Percentiles rank a stretch among this genome's conserved stretches.
Evolutionary conservation across 2,797 vertebrate species (phyloP).

Genomic region (Pseudomugil tenellus): DNA sequence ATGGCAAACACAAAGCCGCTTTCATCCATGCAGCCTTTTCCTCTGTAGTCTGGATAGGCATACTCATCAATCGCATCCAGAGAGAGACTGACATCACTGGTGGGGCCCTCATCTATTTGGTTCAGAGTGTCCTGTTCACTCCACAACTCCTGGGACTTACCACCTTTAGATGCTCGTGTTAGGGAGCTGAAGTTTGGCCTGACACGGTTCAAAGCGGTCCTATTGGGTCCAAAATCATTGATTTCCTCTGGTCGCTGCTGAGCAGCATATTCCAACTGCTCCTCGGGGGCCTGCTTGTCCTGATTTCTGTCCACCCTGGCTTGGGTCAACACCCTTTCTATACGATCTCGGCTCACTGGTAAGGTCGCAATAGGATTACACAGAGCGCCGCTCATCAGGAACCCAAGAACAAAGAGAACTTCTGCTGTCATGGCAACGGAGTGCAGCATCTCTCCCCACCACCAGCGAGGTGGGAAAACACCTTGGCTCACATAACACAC

Average conservation of each 20-base stretch:
- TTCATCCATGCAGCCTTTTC: conserved; percentile 98
- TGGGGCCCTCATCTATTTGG: conserved; percentile 84
- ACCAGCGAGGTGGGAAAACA: conserved; percentile 86
- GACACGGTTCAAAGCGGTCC: conserved; percentile 81
- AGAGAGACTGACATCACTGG: conserved; percentile 83
- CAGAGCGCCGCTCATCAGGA: conserved; percentile 87
- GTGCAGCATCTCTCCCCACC: conserved; percentile 91
- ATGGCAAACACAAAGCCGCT: conserved; percentile 97
- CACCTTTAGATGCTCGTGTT: conserved; percentile 75
- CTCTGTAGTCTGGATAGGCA: conserved; percentile 95
- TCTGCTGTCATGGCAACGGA: conserved; percentile 94
- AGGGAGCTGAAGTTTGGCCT: conserved; percentile 82
- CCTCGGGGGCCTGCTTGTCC: conserved; percentile 72
- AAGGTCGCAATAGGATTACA: conserved; percentile 89
- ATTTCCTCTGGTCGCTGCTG: conserved; percentile 85
- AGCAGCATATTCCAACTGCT: conserved; percentile 74
- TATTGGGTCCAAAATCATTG: conserved; percentile 80
- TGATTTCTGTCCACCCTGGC: conserved; percentile 68
- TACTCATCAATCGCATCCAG: conserved; percentile 92
- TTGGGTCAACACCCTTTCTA: conserved; percentile 75
- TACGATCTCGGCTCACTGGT: conserved; percentile 83
- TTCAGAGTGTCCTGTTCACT: conserved; percentile 76
- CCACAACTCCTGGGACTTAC: conserved; percentile 81
- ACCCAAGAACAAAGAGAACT: conserved; percentile 91
- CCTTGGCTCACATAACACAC: conserved; percentile 88